Evolutionary conservation across 64 coral and sea anemone species (phyloP), one percentile per base, ranked within the genome.

Genomic region (Dendrophyllia cribrosa): DNA sequence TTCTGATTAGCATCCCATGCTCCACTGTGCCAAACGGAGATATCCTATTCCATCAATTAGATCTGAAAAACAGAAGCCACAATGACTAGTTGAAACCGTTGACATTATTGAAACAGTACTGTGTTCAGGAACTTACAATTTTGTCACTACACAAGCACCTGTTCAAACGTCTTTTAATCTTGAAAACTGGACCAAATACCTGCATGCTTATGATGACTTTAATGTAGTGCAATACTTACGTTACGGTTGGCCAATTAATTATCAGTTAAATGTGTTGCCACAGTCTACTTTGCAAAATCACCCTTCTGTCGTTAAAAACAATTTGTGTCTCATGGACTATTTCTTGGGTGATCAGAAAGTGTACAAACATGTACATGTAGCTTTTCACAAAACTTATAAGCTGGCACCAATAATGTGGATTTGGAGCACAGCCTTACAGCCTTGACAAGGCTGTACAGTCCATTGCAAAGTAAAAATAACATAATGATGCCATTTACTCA

Each of bases 181-280:
- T 76, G 74, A 76, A 9, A 76, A n/a, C 48, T 76, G 48, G 74
- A 76, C 16, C 48, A 76, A 16, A 76, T 76, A 53, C 48, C 74
- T 76, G 74, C 74, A 76, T 76, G 48, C 3, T 53, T 76, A 76
- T 76, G 74, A 52, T 76, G 74, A 76, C 8, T 51, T 20, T 76
- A 20, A 51, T 51, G 5, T 76, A 51, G 74, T 76, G 4, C 74
- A 76, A 76, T 76, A 76, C 48, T 76, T 76, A 17, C 74, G 78
- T 21, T 90, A 79, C 19, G 56, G 88, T 55, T 71, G 89, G 89
- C 89, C 77, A 58, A 91, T 83, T n/a, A 83, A 92, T 74, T 92
- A 92, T 65, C 59, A 25, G 22, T 62, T 17, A n/a, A 9, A 34
- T 23, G 21, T 50, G 21, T 72, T 34, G 69, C 90, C 77, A 6